Percentiles rank a stretch among this genome's conserved stretches.
phyloP scores from a whole-genome alignment of 2,113 vertebrate species.

The Henicopernis longicauda region DNA sequence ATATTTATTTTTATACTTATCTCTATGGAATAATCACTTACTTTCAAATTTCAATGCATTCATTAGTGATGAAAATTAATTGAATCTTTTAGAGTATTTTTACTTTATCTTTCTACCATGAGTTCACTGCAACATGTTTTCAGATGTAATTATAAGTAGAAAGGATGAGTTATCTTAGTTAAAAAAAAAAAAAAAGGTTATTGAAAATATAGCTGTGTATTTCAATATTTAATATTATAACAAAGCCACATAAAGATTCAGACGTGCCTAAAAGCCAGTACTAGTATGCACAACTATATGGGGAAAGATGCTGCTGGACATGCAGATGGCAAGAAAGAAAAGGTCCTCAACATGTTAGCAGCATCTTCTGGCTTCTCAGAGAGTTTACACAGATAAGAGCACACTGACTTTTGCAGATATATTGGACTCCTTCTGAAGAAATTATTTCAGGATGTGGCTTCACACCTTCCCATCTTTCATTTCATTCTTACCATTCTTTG shows the following conservation, averaged over 20 bases:
- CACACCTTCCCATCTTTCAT: neutral
- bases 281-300: neutral
- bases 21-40: neutral
- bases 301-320: neutral
- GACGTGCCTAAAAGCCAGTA: neutral
- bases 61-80: neutral
- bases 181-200: neutral
- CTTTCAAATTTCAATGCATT: neutral
- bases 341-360: neutral
- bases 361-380: neutral
- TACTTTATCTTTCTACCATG: neutral
- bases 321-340: neutral
- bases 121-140: neutral
- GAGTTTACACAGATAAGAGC: neutral
- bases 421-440: neutral
- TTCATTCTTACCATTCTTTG: neutral
- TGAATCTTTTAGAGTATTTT: neutral
- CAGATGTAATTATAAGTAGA: neutral
- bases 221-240: neutral
- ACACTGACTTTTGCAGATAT: neutral
- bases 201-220: neutral
- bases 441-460: neutral
- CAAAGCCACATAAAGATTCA: neutral
- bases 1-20: slow-evolving; percentile 27
- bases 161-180: neutral